Evolutionary conservation across 2,797 vertebrate genomes (phyloP).

Genomic region (Discoglossus pictus): DNA sequence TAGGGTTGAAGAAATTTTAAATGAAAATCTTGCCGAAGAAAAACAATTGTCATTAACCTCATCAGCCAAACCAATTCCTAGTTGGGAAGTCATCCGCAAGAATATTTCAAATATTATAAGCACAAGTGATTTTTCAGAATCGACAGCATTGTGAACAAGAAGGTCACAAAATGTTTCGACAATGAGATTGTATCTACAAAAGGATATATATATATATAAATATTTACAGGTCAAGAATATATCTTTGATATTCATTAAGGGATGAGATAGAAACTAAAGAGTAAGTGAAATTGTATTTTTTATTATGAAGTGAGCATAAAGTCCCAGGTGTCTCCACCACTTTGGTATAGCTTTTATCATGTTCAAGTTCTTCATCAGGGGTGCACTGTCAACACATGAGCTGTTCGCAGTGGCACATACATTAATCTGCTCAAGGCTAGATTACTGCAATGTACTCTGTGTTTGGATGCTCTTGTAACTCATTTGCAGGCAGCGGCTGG

Average conservation of each 20-base stretch:
- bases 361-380: constrained; percentile 37
- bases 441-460: constrained; percentile 45
- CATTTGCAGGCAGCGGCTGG: constrained; percentile 45
- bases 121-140: constrained; percentile 31
- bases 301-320: neutral
- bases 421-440: constrained; percentile 49
- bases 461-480: constrained; percentile 49
- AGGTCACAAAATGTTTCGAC: neutral
- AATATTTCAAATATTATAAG: constrained; percentile 33
- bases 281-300: neutral
- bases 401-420: constrained; percentile 45
- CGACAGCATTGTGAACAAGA: constrained; percentile 14
- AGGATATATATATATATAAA: too few species aligned
- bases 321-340: constrained; percentile 13
- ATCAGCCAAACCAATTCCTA: constrained; percentile 11
- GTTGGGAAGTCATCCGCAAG: constrained; percentile 39
- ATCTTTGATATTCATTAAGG: too few species aligned
- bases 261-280: neutral
- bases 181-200: neutral
- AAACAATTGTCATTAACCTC: neutral
- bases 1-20: constrained; percentile 46
- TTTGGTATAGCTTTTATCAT: constrained; percentile 29
- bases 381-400: constrained; percentile 29
- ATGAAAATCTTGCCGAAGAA: constrained; percentile 14
- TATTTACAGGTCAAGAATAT: too few species aligned